Percentiles rank a stretch among this genome's conserved stretches.
Conservation (phyloP, 2,113 vertebrate genomes). For the Cygnus buccinator region DNA sequence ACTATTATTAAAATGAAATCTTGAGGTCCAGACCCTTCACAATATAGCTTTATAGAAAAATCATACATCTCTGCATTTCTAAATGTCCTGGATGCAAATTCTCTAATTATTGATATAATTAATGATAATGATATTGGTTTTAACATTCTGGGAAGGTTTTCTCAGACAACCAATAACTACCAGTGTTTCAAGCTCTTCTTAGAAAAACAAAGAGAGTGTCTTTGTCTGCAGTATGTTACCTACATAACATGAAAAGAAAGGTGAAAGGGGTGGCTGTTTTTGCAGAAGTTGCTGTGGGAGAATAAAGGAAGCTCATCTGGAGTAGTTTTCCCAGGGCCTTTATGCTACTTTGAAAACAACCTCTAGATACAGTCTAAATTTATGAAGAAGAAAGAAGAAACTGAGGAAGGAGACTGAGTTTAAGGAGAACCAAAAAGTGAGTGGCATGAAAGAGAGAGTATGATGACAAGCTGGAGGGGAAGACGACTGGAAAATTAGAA, state of each 20-base stretch:
- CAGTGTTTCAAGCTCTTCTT: background rate
- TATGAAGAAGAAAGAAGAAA: background rate
- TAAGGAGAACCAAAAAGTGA: background rate
- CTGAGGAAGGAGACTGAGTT: background rate
- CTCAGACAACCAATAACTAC: background rate
- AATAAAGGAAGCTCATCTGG: background rate
- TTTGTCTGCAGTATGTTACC: background rate
- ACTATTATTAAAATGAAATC: background rate
- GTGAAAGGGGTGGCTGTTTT: background rate
- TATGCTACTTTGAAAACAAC: background rate
- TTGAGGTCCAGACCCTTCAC: background rate
- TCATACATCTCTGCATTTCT: background rate
- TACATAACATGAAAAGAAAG: background rate
- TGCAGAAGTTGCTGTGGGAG: background rate
- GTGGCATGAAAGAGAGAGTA: background rate
- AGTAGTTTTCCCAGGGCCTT: background rate
- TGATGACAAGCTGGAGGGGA: fast-evolving
- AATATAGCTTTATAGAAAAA: background rate
- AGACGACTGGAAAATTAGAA: background rate
- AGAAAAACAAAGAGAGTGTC: background rate
- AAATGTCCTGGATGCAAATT: background rate
- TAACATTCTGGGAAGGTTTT: background rate
- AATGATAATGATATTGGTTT: background rate
- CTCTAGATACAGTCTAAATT: background rate
- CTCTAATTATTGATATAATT: background rate